Base-by-base conservation (phyloP, 2,797 vertebrate genomes). In the Choloepus didactylus region DNA sequence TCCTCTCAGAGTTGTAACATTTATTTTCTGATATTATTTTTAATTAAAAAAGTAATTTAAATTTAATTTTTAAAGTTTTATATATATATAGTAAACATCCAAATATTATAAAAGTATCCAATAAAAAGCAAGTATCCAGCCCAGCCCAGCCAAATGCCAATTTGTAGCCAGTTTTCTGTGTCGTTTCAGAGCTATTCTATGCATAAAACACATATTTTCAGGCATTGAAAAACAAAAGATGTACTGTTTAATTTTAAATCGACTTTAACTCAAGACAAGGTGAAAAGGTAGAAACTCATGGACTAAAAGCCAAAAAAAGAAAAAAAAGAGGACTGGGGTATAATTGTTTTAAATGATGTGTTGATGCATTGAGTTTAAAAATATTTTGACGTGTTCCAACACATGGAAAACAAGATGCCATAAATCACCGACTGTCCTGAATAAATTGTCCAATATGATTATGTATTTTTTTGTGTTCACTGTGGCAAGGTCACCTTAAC, bases 341-440 rank as follows among this genome's bases (percentile, higher is more conserved):
- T 95, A 97, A 97, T 97, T 96, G 91, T 92, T 97, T 96, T 95
- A 96, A 97, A 89, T 96, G 88, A 82, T 83, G 91, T 95, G 95
- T 94, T 94, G 95, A 91, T 89, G 76, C 91, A 87, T 89, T 91
- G 85, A 59, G 86, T 95, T 97, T 94, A 96, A 97, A 97, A 97
- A 96, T 95, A 97, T 97, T 95, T 95, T 97, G 81, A 95, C 84
- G 91, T 49, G 46, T 82, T 87, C 70, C 66, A 89, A 70, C n/a
- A 31, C 80, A 89, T 56, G 88, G 88, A 93, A 97, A 96, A 97
- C 91, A 95, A 89, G 80, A 93, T 59, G 80, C 73, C 51, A 25
- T 94, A 93, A 97, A 93, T 95, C 96, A 97, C 0, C 54, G 60
- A 60, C 76, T 49, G 82, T 88, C 95, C 79, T 80, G 87, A 91